Conservation (phyloP, 2,888 invertebrate species). For the Glaucopsyche alexis region DNA sequence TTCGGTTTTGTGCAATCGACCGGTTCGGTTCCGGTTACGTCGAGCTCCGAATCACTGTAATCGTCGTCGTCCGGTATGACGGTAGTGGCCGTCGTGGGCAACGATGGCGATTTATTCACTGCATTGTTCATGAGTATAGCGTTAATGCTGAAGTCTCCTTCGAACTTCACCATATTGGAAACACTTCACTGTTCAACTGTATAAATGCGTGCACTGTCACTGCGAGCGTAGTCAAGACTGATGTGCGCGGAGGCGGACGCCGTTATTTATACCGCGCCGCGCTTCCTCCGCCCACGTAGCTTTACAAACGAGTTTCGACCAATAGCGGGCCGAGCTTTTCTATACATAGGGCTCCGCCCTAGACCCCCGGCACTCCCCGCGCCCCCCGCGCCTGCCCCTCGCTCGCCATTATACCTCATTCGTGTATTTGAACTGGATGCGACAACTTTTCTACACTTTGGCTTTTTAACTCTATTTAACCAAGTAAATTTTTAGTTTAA, state of each 20-base stretch:
- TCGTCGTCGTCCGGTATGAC: slow-evolving; percentile 64
- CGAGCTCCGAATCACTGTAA: slow-evolving; percentile 84
- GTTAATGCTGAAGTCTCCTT: slow-evolving; percentile 90
- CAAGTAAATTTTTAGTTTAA: slow-evolving; percentile 21
- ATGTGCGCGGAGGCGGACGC: slow-evolving; percentile 68
- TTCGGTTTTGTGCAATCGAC: slow-evolving; percentile 83
- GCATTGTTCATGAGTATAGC: slow-evolving; percentile 84
- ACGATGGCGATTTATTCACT: slow-evolving; percentile 65
- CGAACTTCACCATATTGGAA: slow-evolving; percentile 74
- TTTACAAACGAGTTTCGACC: slow-evolving; percentile 48
- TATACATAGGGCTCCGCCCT: slow-evolving; percentile 63
- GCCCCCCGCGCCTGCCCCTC: slow-evolving; percentile 33
- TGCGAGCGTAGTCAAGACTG: slow-evolving; percentile 68
- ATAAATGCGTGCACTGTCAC: slow-evolving; percentile 57
- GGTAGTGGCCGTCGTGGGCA: slow-evolving; percentile 66
- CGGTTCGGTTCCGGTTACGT: slow-evolving; percentile 88
- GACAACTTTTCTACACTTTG: slow-evolving; percentile 38
- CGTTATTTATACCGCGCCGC: slow-evolving; percentile 56
- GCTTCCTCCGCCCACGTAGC: slow-evolving; percentile 56
- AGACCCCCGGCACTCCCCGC: slow-evolving; percentile 47
- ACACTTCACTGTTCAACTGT: slow-evolving; percentile 53
- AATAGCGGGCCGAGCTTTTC: slow-evolving; percentile 62
- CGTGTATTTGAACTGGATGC: slow-evolving; percentile 40
- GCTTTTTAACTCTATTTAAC: slow-evolving; percentile 31
- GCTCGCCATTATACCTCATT: slow-evolving; percentile 36